These are phyloP conservation scores for Dioctria rufipes DNA, from an alignment of 2,888 invertebrate genomes.

Conservation along the genomic window DNA sequence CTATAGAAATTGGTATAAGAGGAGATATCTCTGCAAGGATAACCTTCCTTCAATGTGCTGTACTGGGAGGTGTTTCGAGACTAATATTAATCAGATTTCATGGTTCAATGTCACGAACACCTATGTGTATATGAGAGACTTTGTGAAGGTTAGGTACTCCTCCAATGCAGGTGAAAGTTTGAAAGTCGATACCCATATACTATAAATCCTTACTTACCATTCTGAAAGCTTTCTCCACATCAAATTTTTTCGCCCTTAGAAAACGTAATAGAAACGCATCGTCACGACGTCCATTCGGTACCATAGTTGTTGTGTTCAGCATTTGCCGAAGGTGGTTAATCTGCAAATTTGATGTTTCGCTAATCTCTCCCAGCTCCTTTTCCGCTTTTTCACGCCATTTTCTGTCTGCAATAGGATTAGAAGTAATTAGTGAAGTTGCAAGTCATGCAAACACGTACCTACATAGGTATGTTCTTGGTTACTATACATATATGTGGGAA, in stretches of 20 bases:
- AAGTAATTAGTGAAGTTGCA: neutral
- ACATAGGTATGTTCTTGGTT: neutral
- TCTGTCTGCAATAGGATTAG: conserved; percentile 46
- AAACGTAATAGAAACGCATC: conserved; percentile 75
- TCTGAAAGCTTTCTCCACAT: conserved; percentile 71
- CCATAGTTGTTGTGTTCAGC: conserved; percentile 46
- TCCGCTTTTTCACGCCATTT: conserved; percentile 59
- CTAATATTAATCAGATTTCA: no score
- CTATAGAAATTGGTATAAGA: no score
- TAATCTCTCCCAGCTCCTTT: conserved; percentile 58
- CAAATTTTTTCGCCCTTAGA: conserved; percentile 74
- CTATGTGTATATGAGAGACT: no score
- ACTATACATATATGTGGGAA: no score
- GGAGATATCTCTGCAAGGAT: no score
- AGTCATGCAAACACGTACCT: neutral
- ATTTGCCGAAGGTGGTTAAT: conserved; percentile 57
- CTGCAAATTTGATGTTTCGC: conserved; percentile 51
- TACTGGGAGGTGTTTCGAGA: no score
- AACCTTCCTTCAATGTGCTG: no score
- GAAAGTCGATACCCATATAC: neutral
- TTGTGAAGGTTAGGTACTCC: neutral
- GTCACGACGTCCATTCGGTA: conserved; percentile 71
- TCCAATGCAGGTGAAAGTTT: neutral
- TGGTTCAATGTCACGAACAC: no score
- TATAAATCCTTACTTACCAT: conserved; percentile 65